Base-by-base conservation (phyloP, 53 echinoderm and acorn worm species). In the Zoroaster sp. region DNA sequence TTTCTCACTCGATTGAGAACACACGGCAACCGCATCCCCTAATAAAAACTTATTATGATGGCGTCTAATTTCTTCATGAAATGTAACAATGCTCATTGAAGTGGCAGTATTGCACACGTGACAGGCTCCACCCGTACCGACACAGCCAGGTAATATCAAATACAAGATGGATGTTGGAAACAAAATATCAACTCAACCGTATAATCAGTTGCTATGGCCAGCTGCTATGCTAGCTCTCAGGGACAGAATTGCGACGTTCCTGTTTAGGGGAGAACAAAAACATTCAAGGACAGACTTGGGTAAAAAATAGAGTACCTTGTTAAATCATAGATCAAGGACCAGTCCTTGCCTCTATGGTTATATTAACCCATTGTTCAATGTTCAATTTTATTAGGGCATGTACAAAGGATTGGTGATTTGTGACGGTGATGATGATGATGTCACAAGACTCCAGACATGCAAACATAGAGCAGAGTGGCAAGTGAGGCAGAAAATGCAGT, bases 141-240 rank as follows among this genome's bases (percentile, higher is more conserved):
- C 25, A 75, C 25, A 45, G 6, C 23, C 25, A 45, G 39, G 42
- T 74, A 41, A 36, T 40, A 49, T 47, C 49, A 76, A 47, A 41
- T 12, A 49, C 31, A 47, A 33, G 32, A 76, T 34, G 76, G 76
- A 30, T 4, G 47, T 25, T 43, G 40, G 76, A 45, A 76, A 47
- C 49, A 12, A 47, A 76, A 31, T 47, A 34, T 30, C 15, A 49
- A 49, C 63, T 28, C 8, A 59, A 25, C 28, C 63, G 63, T 59
- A 49, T 76, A 31, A 76, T 76, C 75, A 46, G 76, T 76, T 76
- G 76, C 76, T 32, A 47, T 13, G 76, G 46, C 76, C 76, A 76
- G 76, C 76, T 76, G 76, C 51, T 47, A 20, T n/a, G n/a, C n/a
- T 37, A 76, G 63, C 63, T 59, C 25, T 69, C 11, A 1, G 34